Conservation (phyloP, 2,113 vertebrate genomes). For the Semnornis frantzii region DNA sequence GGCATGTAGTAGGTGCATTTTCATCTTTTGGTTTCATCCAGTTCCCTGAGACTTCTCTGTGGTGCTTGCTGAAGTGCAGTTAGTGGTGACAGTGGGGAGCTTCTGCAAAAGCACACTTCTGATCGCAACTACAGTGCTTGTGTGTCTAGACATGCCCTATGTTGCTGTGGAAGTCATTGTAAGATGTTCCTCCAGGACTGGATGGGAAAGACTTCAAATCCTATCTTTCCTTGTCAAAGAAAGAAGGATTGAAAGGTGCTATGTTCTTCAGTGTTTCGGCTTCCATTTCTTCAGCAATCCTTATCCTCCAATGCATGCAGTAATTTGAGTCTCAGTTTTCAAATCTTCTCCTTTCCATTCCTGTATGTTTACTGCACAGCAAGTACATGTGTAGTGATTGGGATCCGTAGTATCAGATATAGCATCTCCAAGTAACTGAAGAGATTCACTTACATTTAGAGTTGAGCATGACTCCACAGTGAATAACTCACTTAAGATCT, state of each 20-base stretch:
- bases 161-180: background rate
- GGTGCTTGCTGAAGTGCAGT: background rate
- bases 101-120: background rate
- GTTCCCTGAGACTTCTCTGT: background rate
- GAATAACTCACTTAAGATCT: background rate
- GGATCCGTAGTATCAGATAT: background rate
- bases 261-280: background rate
- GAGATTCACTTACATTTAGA: background rate
- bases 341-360: background rate
- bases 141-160: background rate
- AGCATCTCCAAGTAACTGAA: background rate
- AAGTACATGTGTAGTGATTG: background rate
- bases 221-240: background rate
- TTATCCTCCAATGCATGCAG: background rate
- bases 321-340: background rate
- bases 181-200: background rate
- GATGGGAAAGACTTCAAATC: background rate
- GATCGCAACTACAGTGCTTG: background rate
- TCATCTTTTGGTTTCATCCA: background rate
- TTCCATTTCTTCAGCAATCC: background rate
- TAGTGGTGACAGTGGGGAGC: background rate
- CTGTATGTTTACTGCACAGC: background rate
- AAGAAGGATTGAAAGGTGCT: background rate
- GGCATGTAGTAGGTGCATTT: background rate
- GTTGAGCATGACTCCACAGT: background rate